These are phyloP conservation scores for Acanthurus leucopareius DNA, from an alignment of 2,797 vertebrate species.

Conservation along the genomic window DNA sequence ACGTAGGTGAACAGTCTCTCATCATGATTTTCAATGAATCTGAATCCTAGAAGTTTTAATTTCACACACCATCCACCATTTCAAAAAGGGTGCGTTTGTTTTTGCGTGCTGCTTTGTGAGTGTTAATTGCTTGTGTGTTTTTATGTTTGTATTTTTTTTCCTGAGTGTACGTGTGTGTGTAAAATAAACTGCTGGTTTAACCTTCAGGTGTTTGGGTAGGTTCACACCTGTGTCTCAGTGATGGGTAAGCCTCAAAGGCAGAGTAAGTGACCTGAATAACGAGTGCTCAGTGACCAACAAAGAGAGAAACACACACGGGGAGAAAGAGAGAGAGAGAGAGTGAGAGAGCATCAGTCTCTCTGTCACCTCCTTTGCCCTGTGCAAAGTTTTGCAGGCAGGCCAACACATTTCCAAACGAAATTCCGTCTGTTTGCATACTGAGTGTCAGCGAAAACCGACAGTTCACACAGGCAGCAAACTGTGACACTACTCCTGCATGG, in stretches of 20 bases:
- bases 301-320: background rate
- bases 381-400: slow-evolving; percentile 45
- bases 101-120: background rate
- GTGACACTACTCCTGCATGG: slow-evolving; percentile 46
- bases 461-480: slow-evolving; percentile 57
- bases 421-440: slow-evolving; percentile 61
- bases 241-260: slow-evolving; percentile 50
- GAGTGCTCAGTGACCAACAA: slow-evolving; percentile 47
- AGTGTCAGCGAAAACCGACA: slow-evolving; percentile 54
- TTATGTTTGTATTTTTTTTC: background rate
- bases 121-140: slow-evolving; percentile 9
- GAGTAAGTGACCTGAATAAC: slow-evolving; percentile 69
- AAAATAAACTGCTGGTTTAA: slow-evolving; percentile 28
- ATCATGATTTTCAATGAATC: background rate
- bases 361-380: slow-evolving; percentile 51
- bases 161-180: slow-evolving; percentile 17
- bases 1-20: background rate
- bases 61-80: background rate
- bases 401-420: slow-evolving; percentile 59
- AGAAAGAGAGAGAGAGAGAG: slow-evolving; percentile 1
- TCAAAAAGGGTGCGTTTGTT: background rate
- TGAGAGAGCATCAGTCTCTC: slow-evolving; percentile 16
- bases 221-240: slow-evolving; percentile 68
- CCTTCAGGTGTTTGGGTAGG: slow-evolving; percentile 47
- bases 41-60: background rate